Evolutionary conservation across 2,113 vertebrate genomes (phyloP).

Genomic region (Bubo scandiacus): DNA sequence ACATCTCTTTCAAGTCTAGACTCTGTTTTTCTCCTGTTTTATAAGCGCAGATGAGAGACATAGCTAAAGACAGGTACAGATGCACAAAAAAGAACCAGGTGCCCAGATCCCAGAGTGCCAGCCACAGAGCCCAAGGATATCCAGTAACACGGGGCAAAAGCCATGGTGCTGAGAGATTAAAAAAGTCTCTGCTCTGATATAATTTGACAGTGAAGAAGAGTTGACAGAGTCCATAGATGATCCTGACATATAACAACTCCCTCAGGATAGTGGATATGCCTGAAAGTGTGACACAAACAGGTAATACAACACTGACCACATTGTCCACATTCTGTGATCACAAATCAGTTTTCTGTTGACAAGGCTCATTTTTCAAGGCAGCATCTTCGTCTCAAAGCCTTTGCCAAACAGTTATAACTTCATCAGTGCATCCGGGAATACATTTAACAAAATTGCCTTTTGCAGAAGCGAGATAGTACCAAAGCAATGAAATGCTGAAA

Average conservation of each 20-base stretch:
- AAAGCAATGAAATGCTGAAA: constrained; percentile 52
- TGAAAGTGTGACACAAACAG: constrained; percentile 15
- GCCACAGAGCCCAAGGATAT: background rate
- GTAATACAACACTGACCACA: background rate
- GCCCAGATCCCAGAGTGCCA: background rate
- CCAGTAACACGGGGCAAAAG: background rate
- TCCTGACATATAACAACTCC: constrained; percentile 30
- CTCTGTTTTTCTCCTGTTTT: background rate
- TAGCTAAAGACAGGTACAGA: background rate
- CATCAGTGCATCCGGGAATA: constrained; percentile 70
- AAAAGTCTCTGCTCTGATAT: background rate
- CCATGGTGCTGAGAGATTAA: background rate
- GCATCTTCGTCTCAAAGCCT: constrained; percentile 54
- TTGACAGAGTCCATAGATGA: constrained; percentile 11
- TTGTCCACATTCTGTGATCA: constrained; percentile 48
- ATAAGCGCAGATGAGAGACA: background rate
- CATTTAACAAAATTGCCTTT: constrained; percentile 71
- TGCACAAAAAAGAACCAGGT: background rate
- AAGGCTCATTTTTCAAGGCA: constrained; percentile 72
- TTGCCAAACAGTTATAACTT: constrained; percentile 74
- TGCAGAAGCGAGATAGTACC: constrained; percentile 49
- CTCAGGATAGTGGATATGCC: constrained; percentile 1
- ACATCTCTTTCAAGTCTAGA: background rate
- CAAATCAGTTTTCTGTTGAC: constrained; percentile 74
- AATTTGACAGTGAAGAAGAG: constrained; percentile 41